Evolutionary conservation across 2,888 invertebrate species (phyloP).

Genomic region (Tipula unca): DNA sequence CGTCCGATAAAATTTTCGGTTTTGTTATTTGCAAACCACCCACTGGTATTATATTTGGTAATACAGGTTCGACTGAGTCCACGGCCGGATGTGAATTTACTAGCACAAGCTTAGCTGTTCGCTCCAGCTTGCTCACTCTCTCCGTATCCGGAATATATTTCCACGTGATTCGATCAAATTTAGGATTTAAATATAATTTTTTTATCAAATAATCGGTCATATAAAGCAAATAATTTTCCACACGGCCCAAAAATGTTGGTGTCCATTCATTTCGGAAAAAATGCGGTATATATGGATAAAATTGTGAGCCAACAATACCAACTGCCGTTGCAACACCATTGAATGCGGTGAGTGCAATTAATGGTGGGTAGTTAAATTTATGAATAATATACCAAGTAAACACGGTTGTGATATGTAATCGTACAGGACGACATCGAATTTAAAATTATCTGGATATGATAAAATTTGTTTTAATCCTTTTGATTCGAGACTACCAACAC

Average conservation of each 20-base stretch:
- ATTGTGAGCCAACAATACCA: constrained; percentile 25
- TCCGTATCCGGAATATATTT: not conserved
- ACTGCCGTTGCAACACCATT: constrained; percentile 26
- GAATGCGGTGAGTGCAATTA: constrained; percentile 29
- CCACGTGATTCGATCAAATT: not conserved
- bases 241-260: not conserved
- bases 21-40: constrained; percentile 37
- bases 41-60: constrained; percentile 37
- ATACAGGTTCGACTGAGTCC: constrained; percentile 33
- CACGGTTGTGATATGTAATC: constrained; percentile 29
- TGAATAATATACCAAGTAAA: constrained; percentile 31
- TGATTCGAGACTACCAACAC: constrained; percentile 25
- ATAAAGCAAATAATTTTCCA: not conserved
- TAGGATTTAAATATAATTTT: not conserved
- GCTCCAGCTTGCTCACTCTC: constrained; percentile 26
- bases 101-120: constrained; percentile 30
- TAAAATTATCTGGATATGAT: constrained; percentile 31
- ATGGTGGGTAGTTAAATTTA: constrained; percentile 32
- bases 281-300: constrained; percentile 28
- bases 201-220: not conserved
- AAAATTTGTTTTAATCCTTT: constrained; percentile 30
- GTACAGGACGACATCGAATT: constrained; percentile 32
- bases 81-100: constrained; percentile 35
- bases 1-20: constrained; percentile 29
- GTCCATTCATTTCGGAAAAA: not conserved